phyloP scores from a whole-genome alignment of 2,797 vertebrate genomes.

The Ispidina lecontei region DNA sequence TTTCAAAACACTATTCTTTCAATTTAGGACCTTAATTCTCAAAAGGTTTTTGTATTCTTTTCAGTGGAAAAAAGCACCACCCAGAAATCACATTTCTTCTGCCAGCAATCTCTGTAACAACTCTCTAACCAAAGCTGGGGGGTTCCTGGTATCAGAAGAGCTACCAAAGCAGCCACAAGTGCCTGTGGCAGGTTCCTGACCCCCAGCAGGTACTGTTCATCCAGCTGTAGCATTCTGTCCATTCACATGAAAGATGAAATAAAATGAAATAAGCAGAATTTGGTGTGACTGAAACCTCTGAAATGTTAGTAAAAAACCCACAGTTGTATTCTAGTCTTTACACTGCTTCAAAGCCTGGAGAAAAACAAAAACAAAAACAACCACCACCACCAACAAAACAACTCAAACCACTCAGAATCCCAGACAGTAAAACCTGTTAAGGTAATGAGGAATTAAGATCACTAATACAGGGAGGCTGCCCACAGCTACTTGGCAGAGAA shows the following conservation, averaged over 20 bases:
- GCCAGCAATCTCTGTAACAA: neutral
- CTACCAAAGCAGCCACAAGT: neutral
- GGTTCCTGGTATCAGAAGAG: neutral
- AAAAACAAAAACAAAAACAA: no score
- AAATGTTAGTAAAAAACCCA: rapidly evolving
- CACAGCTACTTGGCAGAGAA: constrained; percentile 17
- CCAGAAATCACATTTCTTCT: neutral
- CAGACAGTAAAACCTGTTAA: constrained; percentile 12
- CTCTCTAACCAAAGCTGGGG: neutral
- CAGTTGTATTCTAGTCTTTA: neutral
- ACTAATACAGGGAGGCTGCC: neutral
- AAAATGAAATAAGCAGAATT: neutral
- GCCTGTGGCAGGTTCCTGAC: neutral
- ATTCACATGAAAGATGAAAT: neutral
- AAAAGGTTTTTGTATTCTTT: neutral
- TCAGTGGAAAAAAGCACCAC: neutral
- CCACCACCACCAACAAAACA: neutral
- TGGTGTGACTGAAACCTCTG: neutral
- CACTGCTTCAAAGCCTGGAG: neutral
- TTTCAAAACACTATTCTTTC: neutral
- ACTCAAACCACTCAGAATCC: neutral
- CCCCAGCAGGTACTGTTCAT: neutral
- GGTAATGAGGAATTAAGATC: constrained; percentile 7
- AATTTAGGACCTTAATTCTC: neutral
- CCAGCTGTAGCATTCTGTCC: neutral